Evolutionary conservation across 1,140 invertebrate genomes (phyloP), one percentile per base, ranked within the genome.

Genomic region (Heterodera carotae): DNA sequence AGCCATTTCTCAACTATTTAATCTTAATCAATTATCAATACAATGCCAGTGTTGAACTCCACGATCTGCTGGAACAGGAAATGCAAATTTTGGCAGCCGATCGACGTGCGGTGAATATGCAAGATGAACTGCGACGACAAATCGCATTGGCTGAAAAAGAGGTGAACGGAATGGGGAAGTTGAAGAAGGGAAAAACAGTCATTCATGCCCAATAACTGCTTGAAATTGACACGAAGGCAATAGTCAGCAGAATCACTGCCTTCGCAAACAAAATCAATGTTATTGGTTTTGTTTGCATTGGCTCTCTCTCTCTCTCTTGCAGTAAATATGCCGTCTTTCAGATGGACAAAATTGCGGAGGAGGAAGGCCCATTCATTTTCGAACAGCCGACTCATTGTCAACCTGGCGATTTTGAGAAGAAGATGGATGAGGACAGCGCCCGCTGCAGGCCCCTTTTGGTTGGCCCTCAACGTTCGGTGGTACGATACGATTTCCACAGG

Each of bases 11-110:
- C n/a, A n/a, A n/a, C n/a, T n/a, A n/a, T n/a, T 72, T 72, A 12
- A 18, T 72, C 22, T 8, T 0, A 60, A 29, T 39, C 15, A 8
- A n/a, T 73, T 1, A 2, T 29, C 18, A 53, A 0, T 18, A 22
- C 29, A 22, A 15, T 43, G 39, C 62, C n/a, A 74, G 72, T 34
- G 56, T 33, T 10, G 72, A 74, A 34, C 72, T 74, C 27, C 64
- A 74, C 33, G 27, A 64, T 31, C 72, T 74, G 22, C 64, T 74
- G 25, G 72, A 74, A 34, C 72, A 74, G 43, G 36, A 56, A 10
- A 2, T 64, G 33, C 48, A 74, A 33, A 59, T 74, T 36, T 56
- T 59, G n/a, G 25, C 56, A 18, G 56, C 56, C 29, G 72, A 74
- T 25, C 4, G 12, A 18, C 72, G 64, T n/a, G 56, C 56, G 6